Base-by-base conservation (phyloP, 2,888 invertebrate species). In the Oasisia sp. region DNA sequence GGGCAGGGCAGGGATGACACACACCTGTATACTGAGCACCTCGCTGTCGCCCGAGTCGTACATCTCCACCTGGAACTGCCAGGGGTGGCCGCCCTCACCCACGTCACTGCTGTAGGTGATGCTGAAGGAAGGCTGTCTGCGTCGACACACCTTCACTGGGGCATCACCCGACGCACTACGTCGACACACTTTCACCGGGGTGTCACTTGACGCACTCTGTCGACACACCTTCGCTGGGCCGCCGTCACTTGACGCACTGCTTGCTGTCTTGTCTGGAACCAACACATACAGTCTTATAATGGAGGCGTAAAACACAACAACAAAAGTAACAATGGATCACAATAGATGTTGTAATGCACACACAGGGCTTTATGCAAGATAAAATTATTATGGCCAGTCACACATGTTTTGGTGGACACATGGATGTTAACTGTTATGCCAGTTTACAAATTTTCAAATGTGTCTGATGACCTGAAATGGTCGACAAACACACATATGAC, bases 21-120 rank as follows among this genome's bases (percentile, higher is more conserved):
- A 44, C 9, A 92, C 92, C 92, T 92, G 92, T 12, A 92, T 56
- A 45, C 92, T 92, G 91, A 89, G 90, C n/a, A 92, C 45, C 45
- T 92, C 92, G 32, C 92, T 92, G 32, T 27, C 58, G 74, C 92
- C 92, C 5, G 92, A 92, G 56, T 89, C 56, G 56, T 32, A 50
- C 89, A 91, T 56, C 90, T 32, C 44, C 90, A 90, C 38, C 90
- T 44, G 90, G 90, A 38, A 90, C 19, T 45, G 45, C 44, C 91
- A 89, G 44, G 89, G 92, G 19, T 89, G 32, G 44, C 27, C 11
- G 9, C 38, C 74, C 92, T 38, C 32, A 14, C 89, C 92, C 32
- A 89, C 44, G 32, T 32, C 89, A 50, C 89, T 89, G 44, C 92
- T 92, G 92, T 92, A 92, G 38, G 89, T 32, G 89, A 92, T 92